Percentiles rank a stretch among this genome's conserved stretches.
Conservation (phyloP, 1,140 invertebrate species). For the Colletes latitarsis region DNA sequence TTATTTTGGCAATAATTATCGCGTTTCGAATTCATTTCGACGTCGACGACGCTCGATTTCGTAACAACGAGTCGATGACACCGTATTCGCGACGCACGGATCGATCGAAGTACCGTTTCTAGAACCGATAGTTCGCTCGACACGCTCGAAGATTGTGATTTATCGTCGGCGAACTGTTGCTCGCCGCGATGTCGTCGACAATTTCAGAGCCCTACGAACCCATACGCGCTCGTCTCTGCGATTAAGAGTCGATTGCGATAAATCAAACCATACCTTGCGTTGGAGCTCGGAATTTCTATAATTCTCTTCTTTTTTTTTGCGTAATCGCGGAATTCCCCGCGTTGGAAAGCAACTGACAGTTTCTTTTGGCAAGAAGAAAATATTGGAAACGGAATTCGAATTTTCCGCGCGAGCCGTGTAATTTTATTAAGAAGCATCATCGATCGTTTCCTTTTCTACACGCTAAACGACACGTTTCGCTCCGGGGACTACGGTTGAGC, state of each 20-base stretch:
- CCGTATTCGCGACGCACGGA: constrained; percentile 33
- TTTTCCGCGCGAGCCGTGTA: no score
- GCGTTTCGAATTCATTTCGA: no score
- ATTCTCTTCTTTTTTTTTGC: no score
- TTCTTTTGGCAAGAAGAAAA: no score
- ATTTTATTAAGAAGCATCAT: no score
- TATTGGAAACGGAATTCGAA: no score
- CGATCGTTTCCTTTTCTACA: neutral
- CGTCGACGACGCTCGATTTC: neutral
- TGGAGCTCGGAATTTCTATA: no score
- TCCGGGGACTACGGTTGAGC: neutral
- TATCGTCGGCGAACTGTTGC: constrained; percentile 46
- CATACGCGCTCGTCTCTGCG: neutral
- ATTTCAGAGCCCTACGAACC: neutral
- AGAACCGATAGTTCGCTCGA: constrained; percentile 27
- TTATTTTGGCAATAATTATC: no score
- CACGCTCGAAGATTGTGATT: constrained; percentile 35
- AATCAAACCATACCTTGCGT: no score
- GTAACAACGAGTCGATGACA: constrained; percentile 26
- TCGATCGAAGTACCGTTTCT: constrained; percentile 50
- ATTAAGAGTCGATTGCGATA: neutral
- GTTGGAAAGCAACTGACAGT: no score
- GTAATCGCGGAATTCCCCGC: no score
- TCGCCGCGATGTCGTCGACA: constrained; percentile 24
- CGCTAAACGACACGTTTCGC: neutral